Conservation (phyloP, 2,888 invertebrate species). For the Agrotis ipsilon region DNA sequence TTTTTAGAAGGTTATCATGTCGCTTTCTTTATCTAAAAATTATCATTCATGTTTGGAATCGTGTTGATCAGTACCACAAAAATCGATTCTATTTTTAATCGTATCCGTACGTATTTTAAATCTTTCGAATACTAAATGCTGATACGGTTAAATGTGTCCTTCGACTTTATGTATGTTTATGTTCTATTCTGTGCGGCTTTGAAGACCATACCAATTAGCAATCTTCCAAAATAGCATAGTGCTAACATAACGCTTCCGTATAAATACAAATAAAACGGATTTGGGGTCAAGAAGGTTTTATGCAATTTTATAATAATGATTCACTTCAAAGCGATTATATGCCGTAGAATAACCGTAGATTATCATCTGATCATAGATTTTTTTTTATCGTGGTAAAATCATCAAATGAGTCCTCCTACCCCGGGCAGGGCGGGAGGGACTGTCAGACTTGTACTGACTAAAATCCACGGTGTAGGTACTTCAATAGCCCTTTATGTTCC, state of each 20-base stretch:
- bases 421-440: too few relatives aligned
- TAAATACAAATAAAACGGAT: neutral
- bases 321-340: too few relatives aligned
- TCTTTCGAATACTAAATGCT: neutral
- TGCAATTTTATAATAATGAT: too few relatives aligned
- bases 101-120: neutral
- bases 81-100: neutral
- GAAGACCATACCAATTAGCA: neutral
- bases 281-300: neutral
- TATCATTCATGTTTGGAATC: neutral
- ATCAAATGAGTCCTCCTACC: too few relatives aligned
- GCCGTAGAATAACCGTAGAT: too few relatives aligned
- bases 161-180: neutral
- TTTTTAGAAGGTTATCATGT: neutral
- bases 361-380: too few relatives aligned
- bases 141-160: neutral
- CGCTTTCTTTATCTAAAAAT: neutral
- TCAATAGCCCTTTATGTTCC: too few relatives aligned
- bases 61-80: constrained; percentile 1
- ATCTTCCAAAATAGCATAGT: neutral
- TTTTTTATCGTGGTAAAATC: too few relatives aligned
- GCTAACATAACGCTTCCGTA: constrained; percentile 12
- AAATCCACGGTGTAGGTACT: too few relatives aligned
- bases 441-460: too few relatives aligned
- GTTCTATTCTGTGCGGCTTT: neutral